Percentiles rank a stretch among this genome's conserved stretches.
Evolutionary conservation across 2,113 vertebrate genomes (phyloP).

Genomic region (Zosterops pallidus): DNA sequence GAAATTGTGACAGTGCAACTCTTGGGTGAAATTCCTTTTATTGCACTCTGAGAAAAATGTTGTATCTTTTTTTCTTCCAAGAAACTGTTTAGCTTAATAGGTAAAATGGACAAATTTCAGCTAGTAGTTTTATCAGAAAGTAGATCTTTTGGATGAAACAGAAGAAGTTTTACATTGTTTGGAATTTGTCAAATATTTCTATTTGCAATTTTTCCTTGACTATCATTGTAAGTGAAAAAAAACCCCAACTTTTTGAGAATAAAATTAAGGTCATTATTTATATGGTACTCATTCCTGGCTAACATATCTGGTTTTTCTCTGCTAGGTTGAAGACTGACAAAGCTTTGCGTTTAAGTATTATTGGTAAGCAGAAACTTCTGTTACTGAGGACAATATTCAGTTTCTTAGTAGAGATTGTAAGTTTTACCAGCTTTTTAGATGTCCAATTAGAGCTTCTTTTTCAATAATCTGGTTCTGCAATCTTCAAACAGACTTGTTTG

Average conservation of each 20-base stretch:
- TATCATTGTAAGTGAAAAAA: background rate
- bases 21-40: background rate
- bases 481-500: background rate
- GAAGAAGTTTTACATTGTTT: background rate
- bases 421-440: background rate
- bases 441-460: background rate
- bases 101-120: background rate
- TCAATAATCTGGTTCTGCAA: background rate
- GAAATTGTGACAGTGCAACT: background rate
- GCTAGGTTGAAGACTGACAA: constrained; percentile 85
- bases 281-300: background rate
- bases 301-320: constrained; percentile 21
- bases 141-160: background rate
- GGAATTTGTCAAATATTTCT: background rate
- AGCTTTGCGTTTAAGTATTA: constrained; percentile 83
- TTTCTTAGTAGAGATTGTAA: background rate
- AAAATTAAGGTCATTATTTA: background rate
- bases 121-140: background rate
- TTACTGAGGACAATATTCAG: background rate
- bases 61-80: background rate
- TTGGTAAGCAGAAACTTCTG: constrained; percentile 74
- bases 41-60: background rate
- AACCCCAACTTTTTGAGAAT: background rate
- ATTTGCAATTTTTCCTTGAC: background rate
- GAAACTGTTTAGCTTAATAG: background rate